A percentile compares a stretch with the other conserved stretches of the same genome.
These are phyloP conservation scores for Desmodus rotundus DNA, from an alignment of 2,113 vertebrate species.

Conservation along the genomic window DNA sequence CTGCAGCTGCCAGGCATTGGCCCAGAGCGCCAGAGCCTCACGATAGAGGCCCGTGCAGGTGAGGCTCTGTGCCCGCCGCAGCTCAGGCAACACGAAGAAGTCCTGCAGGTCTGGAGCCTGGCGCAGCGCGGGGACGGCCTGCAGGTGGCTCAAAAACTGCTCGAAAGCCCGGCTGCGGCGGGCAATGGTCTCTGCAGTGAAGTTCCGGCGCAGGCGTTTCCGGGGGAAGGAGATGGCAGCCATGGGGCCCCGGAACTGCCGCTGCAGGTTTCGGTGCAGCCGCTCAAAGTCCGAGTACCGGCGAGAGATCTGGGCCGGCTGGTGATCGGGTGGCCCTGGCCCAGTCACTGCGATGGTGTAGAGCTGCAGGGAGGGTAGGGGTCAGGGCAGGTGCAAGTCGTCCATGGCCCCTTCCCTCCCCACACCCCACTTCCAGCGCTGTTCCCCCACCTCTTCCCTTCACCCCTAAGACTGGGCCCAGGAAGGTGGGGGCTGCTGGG, in stretches of 20 bases:
- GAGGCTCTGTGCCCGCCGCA: slow-evolving; percentile 86
- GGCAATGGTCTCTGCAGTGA: slow-evolving; percentile 92
- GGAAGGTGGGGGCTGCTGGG: not conserved
- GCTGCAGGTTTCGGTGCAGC: slow-evolving; percentile 87
- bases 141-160: slow-evolving; percentile 92
- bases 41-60: slow-evolving; percentile 89
- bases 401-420: not conserved
- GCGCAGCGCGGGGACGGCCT: slow-evolving; percentile 84
- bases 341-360: slow-evolving; percentile 94
- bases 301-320: slow-evolving; percentile 87
- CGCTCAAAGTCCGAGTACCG: slow-evolving; percentile 94
- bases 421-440: not conserved
- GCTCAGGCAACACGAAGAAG: slow-evolving; percentile 92
- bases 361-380: slow-evolving; percentile 81
- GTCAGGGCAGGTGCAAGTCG: not conserved
- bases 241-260: slow-evolving; percentile 87
- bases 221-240: slow-evolving; percentile 89
- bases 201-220: slow-evolving; percentile 91
- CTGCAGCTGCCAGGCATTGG: slow-evolving; percentile 90
- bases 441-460: not conserved
- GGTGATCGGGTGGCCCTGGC: slow-evolving; percentile 85
- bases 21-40: slow-evolving; percentile 88
- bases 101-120: slow-evolving; percentile 84
- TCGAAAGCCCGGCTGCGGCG: slow-evolving; percentile 95
- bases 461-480: not conserved